phyloP scores from a whole-genome alignment of 2,113 vertebrate genomes.

The Pelecanus crispus region DNA sequence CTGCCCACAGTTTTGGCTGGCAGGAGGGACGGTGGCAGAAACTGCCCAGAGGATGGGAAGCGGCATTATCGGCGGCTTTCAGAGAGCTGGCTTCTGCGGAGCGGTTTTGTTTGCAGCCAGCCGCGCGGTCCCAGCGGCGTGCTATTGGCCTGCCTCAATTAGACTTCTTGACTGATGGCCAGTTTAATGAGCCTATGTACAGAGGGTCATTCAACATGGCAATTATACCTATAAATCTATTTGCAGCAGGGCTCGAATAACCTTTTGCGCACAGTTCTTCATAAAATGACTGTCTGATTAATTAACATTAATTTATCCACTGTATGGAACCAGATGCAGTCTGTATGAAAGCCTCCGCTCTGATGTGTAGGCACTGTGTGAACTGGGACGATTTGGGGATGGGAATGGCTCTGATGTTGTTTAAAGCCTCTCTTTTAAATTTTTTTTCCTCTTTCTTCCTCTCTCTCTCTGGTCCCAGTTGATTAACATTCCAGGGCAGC shows the following conservation, averaged over 20 bases:
- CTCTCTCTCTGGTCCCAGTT: slow-evolving; percentile 44
- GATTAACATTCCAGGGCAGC: slow-evolving; percentile 76
- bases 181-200: slow-evolving; percentile 78
- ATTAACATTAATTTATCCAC: slow-evolving; percentile 81
- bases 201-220: slow-evolving; percentile 74
- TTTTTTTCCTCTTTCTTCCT: neutral
- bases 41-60: neutral
- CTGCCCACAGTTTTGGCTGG: neutral
- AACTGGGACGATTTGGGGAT: slow-evolving; percentile 27
- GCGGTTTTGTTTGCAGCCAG: slow-evolving; percentile 42
- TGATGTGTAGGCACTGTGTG: slow-evolving; percentile 28
- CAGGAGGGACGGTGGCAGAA: neutral
- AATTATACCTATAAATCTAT: slow-evolving; percentile 75
- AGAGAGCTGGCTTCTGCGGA: neutral
- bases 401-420: slow-evolving; percentile 9
- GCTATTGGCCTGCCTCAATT: slow-evolving; percentile 59
- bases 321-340: slow-evolving; percentile 73
- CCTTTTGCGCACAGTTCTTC: slow-evolving; percentile 61
- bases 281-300: slow-evolving; percentile 78
- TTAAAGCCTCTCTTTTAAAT: slow-evolving; percentile 42
- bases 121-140: neutral
- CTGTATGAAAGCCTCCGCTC: slow-evolving; percentile 58
- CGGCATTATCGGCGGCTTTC: neutral
- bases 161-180: slow-evolving; percentile 79
- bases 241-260: slow-evolving; percentile 69